Percentiles rank a stretch among this genome's conserved stretches.
Evolutionary conservation across 2,888 invertebrate genomes (phyloP).

Genomic region (Agrotis ipsilon): DNA sequence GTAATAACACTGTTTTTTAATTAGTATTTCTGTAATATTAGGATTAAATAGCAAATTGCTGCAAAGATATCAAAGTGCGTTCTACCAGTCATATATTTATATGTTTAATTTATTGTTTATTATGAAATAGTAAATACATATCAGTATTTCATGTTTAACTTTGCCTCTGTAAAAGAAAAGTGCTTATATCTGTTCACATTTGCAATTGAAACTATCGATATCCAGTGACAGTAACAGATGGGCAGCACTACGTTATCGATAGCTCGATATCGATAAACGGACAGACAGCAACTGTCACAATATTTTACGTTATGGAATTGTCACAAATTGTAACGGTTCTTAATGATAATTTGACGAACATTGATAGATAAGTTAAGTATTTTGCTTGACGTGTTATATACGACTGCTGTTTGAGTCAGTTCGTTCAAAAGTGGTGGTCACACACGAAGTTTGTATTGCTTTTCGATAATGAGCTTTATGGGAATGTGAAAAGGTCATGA

Average conservation of each 20-base stretch:
- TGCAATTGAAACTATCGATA: conserved; percentile 14
- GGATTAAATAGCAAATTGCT: conserved; percentile 21
- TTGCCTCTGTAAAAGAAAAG: conserved; percentile 7
- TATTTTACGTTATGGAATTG: conserved; percentile 50
- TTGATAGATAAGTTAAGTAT: conserved; percentile 45
- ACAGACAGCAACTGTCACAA: conserved; percentile 47
- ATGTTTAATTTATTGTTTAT: conserved; percentile 14
- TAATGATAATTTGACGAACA: conserved; percentile 49
- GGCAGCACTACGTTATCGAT: conserved; percentile 33
- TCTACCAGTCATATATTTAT: conserved; percentile 3
- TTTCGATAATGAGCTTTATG: background rate
- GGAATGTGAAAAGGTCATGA: too few species aligned
- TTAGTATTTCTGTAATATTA: conserved; percentile 9
- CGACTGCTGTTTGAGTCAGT: conserved; percentile 7
- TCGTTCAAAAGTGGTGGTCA: background rate
- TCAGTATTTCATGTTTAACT: background rate
- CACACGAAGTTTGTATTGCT: background rate
- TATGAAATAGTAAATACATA: background rate
- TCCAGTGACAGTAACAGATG: conserved; percentile 42
- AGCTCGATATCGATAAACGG: conserved; percentile 14
- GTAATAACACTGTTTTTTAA: conserved; percentile 30
- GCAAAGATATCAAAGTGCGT: conserved; percentile 20
- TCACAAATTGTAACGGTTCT: conserved; percentile 49
- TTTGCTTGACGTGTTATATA: conserved; percentile 26
- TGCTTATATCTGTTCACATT: background rate